Conservation (phyloP, 2,797 vertebrate species). For the Halcyon smyrnensis region DNA sequence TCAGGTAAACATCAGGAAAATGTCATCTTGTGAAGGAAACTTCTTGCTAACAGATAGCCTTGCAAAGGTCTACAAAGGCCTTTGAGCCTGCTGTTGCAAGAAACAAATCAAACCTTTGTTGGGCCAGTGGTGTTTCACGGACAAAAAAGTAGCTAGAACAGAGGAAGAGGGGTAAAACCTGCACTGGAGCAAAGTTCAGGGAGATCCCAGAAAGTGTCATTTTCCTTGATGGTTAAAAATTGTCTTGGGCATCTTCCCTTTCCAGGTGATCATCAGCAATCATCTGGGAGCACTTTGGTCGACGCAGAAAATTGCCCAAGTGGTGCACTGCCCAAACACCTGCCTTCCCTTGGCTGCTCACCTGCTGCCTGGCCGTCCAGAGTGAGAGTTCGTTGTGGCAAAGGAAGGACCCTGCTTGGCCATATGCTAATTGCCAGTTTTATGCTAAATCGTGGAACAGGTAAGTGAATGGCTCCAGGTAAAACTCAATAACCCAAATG, state of each 20-base stretch:
- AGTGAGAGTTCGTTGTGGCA: background rate
- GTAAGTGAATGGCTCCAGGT: background rate
- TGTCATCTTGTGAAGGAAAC: background rate
- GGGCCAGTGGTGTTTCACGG: background rate
- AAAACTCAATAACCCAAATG: background rate
- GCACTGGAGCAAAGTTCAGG: background rate
- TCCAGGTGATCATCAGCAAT: background rate
- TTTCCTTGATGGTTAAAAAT: background rate
- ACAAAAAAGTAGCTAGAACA: background rate
- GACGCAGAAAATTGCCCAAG: background rate
- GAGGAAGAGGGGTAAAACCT: background rate
- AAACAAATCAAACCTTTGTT: background rate
- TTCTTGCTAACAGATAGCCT: background rate
- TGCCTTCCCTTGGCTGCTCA: background rate
- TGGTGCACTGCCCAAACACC: too few species aligned
- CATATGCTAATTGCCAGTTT: background rate
- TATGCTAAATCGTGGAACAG: background rate
- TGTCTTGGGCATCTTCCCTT: background rate
- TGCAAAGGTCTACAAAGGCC: background rate
- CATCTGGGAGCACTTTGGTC: background rate
- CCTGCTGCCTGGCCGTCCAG: accelerated
- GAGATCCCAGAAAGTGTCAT: background rate
- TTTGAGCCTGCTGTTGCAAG: background rate
- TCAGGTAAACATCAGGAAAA: background rate
- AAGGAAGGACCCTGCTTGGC: accelerated